phyloP scores from a whole-genome alignment of 2,888 invertebrate species.

The Sarcophaga variegata region DNA sequence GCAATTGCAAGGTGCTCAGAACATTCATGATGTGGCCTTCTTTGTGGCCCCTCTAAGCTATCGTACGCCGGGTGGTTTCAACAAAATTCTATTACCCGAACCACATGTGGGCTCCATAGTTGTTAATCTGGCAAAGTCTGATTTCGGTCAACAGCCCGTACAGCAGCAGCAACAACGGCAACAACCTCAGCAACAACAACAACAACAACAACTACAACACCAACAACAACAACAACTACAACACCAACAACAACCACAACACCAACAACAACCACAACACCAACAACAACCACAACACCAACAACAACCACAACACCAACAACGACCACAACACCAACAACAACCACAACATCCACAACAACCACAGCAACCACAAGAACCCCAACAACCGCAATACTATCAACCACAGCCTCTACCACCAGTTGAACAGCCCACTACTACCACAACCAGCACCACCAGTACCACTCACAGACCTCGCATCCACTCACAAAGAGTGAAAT shows the following conservation, averaged over 20 bases:
- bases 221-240: neutral
- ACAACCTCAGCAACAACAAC: conserved; percentile 6
- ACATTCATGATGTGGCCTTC: conserved; percentile 89
- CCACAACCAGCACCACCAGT: conserved; percentile 45
- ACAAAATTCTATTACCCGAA: conserved; percentile 92
- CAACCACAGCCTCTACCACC: conserved; percentile 19
- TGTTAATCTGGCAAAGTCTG: conserved; percentile 83
- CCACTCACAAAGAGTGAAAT: conserved; percentile 66
- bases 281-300: conserved; percentile 30
- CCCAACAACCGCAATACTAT: conserved; percentile 49
- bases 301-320: conserved; percentile 19
- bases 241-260: conserved; percentile 32
- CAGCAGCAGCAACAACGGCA: conserved; percentile 57
- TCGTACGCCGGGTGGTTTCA: conserved; percentile 91
- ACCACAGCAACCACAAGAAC: conserved; percentile 30
- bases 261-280: neutral
- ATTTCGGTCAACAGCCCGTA: conserved; percentile 21
- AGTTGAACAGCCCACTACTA: conserved; percentile 36
- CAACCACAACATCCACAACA: neutral
- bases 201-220: conserved; percentile 49
- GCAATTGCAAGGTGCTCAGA: conserved; percentile 82
- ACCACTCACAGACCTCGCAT: conserved; percentile 69
- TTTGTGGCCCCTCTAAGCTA: conserved; percentile 94
- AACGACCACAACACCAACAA: conserved; percentile 23
- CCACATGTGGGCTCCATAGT: conserved; percentile 94